Base-by-base conservation (phyloP, 2,797 vertebrate genomes). In the Sebastes baramenuke region DNA sequence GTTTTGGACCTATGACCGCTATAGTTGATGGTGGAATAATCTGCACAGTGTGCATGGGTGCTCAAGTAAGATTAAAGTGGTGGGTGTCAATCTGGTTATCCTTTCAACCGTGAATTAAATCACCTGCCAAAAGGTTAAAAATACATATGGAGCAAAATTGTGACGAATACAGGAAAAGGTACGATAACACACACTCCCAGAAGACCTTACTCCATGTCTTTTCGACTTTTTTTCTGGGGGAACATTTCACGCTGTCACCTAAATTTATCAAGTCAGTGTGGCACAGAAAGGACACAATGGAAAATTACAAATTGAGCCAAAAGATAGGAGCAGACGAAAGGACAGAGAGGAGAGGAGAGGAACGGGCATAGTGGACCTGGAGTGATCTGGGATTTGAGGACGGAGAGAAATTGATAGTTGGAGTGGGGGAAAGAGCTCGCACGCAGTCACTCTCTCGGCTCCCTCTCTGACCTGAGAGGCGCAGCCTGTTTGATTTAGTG, bases 401-500 rank as follows among this genome's bases (percentile, higher is more conserved):
- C 46, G 20, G 73, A 83, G 70, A 77, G 75, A 88, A 89, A 89
- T 82, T 77, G 87, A 88, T 86, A 81, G 84, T 81, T 88, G 62
- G 52, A 73, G 72, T n/a, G 4, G 30, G 20, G 66, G 22, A 32
- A 49, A 84, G 54, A 82, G 69, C 70, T 72, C 72, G 71, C 68
- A 52, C 69, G 71, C 73, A 76, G 56, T 71, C 72, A 49, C 79
- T 71, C 79, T 66, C 68, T 36, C 49, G 14, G 77, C 77, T 84
- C 67, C n/a, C 67, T 67, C 60, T 67, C 60, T 91, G 92, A 94
- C 93, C 94, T 88, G 82, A 92, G 90, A 93, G 85, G 88, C 77
- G 66, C 78, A 87, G 92, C 69, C 65, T 77, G 83, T 93, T 93
- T 95, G 92, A 95, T 95, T 95, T 95, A 95, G 90, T 90, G 93